Conservation (phyloP, 1,140 invertebrate genomes). For the Aphelinus certus region DNA sequence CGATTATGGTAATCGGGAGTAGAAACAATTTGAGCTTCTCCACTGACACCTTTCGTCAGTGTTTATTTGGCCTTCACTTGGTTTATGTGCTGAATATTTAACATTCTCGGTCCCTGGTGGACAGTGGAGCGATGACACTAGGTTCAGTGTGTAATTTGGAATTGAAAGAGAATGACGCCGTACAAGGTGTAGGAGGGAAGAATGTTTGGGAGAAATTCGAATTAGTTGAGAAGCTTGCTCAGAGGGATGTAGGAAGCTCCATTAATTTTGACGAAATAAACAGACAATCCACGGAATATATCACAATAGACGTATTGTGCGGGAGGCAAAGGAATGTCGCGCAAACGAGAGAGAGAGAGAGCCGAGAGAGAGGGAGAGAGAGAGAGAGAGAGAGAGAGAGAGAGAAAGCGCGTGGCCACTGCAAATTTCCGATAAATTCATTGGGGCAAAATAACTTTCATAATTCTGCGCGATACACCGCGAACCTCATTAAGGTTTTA, state of each 20-base stretch:
- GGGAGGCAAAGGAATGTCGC: too few species aligned
- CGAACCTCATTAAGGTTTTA: conserved; percentile 14
- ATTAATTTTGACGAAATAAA: too few species aligned
- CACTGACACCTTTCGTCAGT: neutral
- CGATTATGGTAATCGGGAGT: conserved; percentile 21
- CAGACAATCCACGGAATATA: too few species aligned
- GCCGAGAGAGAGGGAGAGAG: too few species aligned
- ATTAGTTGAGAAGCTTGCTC: neutral
- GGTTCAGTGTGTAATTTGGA: too few species aligned
- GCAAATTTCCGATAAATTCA: neutral
- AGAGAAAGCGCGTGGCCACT: too few species aligned
- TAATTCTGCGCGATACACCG: neutral
- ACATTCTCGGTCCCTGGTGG: neutral
- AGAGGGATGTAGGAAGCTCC: too few species aligned
- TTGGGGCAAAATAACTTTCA: neutral
- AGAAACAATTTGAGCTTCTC: conserved; percentile 5
- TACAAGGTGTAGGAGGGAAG: neutral
- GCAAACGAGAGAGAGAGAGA: too few species aligned
- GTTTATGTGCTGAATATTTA: conserved; percentile 9
- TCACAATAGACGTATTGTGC: too few species aligned
- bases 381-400: too few species aligned
- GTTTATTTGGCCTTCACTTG: neutral
- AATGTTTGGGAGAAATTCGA: neutral
- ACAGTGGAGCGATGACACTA: too few species aligned
- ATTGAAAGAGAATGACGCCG: too few species aligned